Base-by-base conservation (phyloP, 2,797 vertebrate species). In the Vultur gryphus region DNA sequence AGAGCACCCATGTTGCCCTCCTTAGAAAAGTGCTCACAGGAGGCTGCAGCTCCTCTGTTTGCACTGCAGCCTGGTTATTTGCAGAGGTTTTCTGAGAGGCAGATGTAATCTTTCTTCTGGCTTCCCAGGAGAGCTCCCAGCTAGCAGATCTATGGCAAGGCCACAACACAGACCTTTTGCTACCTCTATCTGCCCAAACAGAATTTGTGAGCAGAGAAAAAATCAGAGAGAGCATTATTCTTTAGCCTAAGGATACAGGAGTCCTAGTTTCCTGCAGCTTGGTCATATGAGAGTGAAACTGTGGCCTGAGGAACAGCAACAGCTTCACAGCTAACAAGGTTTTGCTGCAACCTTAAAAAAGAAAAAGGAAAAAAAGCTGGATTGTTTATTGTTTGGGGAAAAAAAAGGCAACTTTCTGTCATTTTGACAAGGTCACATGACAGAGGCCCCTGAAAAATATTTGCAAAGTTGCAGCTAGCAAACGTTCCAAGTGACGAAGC, bases 31-130 rank as follows among this genome's bases (percentile, higher is more conserved):
- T 1, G 61, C 66, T 85, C 91, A 5, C 33, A 6, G 44, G 69
- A 88, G 75, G 76, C 64, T 57, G 46, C 39, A 73, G 54, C 87
- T 77, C 59, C 67, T 89, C 58, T 0, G 0, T 66, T 90, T 81
- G 66, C 73, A 18, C 84, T 66, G 55, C 75, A 94, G 84, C 71
- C 75, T 94, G 87, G 28, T 44, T 44, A 87, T 95, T 96, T 96
- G 59, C 87, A 85, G 82, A 91, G 84, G 51, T 86, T 96, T 95
- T 89, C 67, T 48, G 67, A 61, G 51, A 94, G 61, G 79, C 48
- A 89, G 89, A 57, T 91, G 72, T 49, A 94, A 94, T 94, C 58
- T 89, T 84, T 72, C 31, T 73, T 25, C 73, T 59, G 51, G 16
- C 18, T 43, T 94, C 95, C 92, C 86, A 75, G 71, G 92, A 96